A percentile compares a stretch with the other conserved stretches of the same genome.
phyloP scores from a whole-genome alignment of 2,888 invertebrate species.

The Drosophila borborema region DNA sequence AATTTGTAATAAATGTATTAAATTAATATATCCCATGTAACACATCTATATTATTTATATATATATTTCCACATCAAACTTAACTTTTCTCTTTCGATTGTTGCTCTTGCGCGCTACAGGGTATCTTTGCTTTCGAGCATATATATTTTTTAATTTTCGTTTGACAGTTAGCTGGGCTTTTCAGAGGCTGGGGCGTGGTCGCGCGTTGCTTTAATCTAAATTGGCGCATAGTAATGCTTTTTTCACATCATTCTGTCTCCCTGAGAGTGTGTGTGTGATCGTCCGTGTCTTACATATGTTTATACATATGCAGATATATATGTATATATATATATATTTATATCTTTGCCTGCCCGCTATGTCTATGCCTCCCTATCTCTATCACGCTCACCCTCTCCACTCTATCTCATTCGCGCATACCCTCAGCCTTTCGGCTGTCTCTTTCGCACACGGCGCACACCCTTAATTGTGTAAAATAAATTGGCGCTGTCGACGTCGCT shows the following conservation, averaged over 20 bases:
- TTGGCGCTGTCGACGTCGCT: conserved; percentile 66
- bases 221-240: conserved; percentile 77
- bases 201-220: conserved; percentile 77
- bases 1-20: too few species aligned
- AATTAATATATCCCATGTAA: too few species aligned
- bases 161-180: conserved; percentile 48
- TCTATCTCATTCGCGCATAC: conserved; percentile 3
- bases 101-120: background rate
- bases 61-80: too few species aligned
- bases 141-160: conserved; percentile 15
- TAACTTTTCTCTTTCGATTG: too few species aligned
- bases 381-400: background rate
- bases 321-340: conserved; percentile 10
- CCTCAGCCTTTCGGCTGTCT: conserved; percentile 14
- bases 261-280: conserved; percentile 45
- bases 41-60: too few species aligned
- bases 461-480: conserved; percentile 82
- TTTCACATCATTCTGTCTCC: conserved; percentile 30
- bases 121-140: background rate
- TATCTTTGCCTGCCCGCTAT: conserved; percentile 23
- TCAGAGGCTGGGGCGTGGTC: conserved; percentile 63
- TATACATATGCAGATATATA: conserved; percentile 21
- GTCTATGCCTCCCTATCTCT: conserved; percentile 10
- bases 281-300: conserved; percentile 65
- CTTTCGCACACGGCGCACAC: conserved; percentile 61